Conservation (phyloP, 2,113 vertebrate species). For the Zosterops hypoxanthus region DNA sequence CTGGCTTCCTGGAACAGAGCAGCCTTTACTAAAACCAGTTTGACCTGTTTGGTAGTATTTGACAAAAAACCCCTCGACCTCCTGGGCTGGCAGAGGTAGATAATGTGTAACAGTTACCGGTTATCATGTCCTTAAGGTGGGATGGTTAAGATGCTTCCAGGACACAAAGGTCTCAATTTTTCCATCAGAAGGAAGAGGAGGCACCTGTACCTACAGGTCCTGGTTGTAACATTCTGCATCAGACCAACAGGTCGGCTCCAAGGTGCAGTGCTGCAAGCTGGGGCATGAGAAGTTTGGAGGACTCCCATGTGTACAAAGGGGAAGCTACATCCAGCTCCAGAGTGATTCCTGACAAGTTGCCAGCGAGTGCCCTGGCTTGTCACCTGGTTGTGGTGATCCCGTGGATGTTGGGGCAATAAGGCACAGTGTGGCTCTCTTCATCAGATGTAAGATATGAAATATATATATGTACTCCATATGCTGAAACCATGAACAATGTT, state of each 20-base stretch:
- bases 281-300: background rate
- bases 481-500: constrained; percentile 66
- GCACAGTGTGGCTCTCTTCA: constrained; percentile 59
- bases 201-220: background rate
- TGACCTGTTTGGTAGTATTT: constrained; percentile 16
- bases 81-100: background rate
- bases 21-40: constrained; percentile 13
- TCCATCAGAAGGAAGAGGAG: constrained; percentile 3
- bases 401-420: constrained; percentile 54
- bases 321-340: background rate
- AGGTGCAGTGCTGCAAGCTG: background rate
- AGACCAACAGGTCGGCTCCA: background rate
- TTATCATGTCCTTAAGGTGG: constrained; percentile 6
- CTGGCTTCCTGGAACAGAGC: background rate
- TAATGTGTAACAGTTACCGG: background rate
- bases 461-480: constrained; percentile 59
- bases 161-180: background rate
- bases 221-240: background rate
- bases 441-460: constrained; percentile 67
- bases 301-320: background rate
- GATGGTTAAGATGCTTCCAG: background rate
- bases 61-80: background rate
- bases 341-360: background rate
- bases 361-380: background rate
- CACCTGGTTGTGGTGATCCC: background rate